A percentile compares a stretch with the other conserved stretches of the same genome.
These are phyloP conservation scores for Margarornis squamiger DNA, from an alignment of 2,797 vertebrate genomes.

Conservation along the genomic window DNA sequence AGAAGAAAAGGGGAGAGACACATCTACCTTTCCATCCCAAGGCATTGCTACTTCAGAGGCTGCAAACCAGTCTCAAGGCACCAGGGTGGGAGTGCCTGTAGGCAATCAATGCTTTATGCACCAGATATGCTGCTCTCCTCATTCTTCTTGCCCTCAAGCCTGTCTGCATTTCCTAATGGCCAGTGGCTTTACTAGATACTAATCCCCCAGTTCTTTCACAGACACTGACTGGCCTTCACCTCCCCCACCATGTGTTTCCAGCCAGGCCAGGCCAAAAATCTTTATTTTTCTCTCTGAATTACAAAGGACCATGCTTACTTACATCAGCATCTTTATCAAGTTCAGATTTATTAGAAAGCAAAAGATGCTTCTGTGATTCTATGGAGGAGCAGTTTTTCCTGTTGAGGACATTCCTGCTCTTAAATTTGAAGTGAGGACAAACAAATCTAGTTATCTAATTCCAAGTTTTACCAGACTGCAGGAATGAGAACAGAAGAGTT, in stretches of 20 bases:
- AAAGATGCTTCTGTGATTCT: background rate
- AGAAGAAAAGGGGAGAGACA: background rate
- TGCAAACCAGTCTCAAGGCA: background rate
- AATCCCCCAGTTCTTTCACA: background rate
- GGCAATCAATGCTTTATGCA: background rate
- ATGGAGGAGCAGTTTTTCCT: background rate
- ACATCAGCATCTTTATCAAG: background rate
- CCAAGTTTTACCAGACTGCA: background rate
- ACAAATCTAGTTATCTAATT: background rate
- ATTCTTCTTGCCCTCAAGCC: background rate
- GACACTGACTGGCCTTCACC: background rate
- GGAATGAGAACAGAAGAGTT: background rate
- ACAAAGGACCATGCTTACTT: background rate
- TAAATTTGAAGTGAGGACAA: background rate
- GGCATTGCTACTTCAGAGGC: background rate
- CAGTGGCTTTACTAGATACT: background rate
- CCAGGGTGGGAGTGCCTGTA: background rate
- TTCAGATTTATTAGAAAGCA: background rate
- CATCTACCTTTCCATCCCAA: background rate
- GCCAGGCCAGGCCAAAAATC: background rate
- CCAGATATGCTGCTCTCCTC: background rate
- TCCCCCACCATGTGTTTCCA: background rate
- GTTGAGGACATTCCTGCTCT: background rate
- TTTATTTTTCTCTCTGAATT: background rate
- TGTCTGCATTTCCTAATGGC: background rate